Percentiles rank a stretch among this genome's conserved stretches.
These are phyloP conservation scores for Pristionchus japonicus DNA, from an alignment of 2,888 invertebrate genomes.

Conservation along the genomic window DNA sequence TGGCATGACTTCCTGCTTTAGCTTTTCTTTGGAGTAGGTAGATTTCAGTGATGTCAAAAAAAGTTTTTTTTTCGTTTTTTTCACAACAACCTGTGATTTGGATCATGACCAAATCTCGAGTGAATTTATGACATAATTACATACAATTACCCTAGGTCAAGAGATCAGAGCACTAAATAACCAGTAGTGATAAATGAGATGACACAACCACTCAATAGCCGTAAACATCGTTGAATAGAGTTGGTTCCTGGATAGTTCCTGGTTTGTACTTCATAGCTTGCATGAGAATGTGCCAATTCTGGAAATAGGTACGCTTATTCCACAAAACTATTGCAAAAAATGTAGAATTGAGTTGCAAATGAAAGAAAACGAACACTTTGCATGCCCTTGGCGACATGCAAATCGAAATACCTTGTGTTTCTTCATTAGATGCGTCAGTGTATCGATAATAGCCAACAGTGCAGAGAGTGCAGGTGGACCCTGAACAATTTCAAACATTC, in stretches of 20 bases:
- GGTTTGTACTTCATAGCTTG: neutral
- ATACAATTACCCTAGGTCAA: too few species aligned
- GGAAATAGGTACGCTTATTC: neutral
- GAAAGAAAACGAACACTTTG: too few species aligned
- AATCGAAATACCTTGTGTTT: neutral
- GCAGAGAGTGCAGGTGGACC: neutral
- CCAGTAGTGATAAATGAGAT: neutral
- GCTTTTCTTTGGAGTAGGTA: too few species aligned
- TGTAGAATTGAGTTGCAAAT: neutral
- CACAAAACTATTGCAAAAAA: too few species aligned
- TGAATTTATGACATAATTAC: too few species aligned
- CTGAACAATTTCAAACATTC: neutral
- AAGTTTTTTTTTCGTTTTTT: too few species aligned
- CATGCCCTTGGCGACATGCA: too few species aligned
- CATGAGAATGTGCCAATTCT: neutral
- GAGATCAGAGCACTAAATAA: too few species aligned
- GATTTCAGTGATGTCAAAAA: too few species aligned
- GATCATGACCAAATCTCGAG: too few species aligned
- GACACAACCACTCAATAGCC: neutral
- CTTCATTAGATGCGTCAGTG: neutral
- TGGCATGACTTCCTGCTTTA: too few species aligned
- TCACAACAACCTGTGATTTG: too few species aligned
- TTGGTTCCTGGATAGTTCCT: neutral
- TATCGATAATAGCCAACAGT: neutral
- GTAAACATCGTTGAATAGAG: neutral